Percentiles rank a stretch among this genome's conserved stretches.
phyloP scores from a whole-genome alignment of 2,113 vertebrate species.

The Varanus komodoensis region DNA sequence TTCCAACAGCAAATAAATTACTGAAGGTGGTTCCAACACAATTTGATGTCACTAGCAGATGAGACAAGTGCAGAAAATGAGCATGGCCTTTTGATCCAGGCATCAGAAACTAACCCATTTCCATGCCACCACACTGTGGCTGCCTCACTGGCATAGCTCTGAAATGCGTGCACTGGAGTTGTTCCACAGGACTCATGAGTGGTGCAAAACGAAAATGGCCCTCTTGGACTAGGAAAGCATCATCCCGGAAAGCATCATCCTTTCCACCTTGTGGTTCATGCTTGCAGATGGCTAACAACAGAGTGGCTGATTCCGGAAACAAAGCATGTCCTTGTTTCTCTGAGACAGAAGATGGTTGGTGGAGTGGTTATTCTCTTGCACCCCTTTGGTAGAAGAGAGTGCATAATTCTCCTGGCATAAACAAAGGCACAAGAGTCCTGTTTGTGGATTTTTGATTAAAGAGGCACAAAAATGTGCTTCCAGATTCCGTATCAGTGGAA shows the following conservation, averaged over 20 bases:
- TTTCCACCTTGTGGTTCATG: too few relatives aligned
- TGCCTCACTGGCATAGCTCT: neutral
- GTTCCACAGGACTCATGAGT: neutral
- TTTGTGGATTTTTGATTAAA: neutral
- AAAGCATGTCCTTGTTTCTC: neutral
- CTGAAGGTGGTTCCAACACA: rapidly evolving
- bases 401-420: neutral
- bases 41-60: constrained; percentile 22
- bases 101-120: neutral
- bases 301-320: neutral
- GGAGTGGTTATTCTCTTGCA: neutral
- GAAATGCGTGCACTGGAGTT: neutral
- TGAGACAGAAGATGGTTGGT: neutral
- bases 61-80: neutral
- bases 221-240: neutral
- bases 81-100: neutral
- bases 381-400: neutral
- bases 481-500: neutral
- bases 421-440: neutral
- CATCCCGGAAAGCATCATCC: neutral
- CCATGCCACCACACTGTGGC: neutral
- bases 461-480: neutral
- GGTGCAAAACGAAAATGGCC: neutral
- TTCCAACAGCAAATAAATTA: constrained; percentile 27
- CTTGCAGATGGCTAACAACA: neutral